Percentiles rank a stretch among this genome's conserved stretches.
Evolutionary conservation across 2,113 vertebrate genomes (phyloP).

Genomic region (Pluvialis apricaria): DNA sequence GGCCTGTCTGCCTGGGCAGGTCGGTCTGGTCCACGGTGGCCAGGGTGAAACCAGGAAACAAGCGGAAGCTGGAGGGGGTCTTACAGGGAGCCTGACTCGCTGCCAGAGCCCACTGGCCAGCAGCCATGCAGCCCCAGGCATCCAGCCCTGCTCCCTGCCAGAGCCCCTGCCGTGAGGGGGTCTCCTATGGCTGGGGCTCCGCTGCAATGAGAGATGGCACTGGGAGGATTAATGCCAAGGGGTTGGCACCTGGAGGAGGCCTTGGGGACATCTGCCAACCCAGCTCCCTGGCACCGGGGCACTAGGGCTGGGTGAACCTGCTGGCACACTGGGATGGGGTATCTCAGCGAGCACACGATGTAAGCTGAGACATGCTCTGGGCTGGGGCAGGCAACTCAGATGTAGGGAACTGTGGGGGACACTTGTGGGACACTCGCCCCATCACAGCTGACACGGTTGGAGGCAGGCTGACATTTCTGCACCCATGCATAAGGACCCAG

Average conservation of each 20-base stretch:
- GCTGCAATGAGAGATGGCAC: not conserved
- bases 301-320: not conserved
- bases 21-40: accelerated
- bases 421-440: accelerated
- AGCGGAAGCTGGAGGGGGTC: not conserved
- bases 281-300: not conserved
- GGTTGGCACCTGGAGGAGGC: not conserved
- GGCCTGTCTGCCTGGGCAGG: too few relatives aligned
- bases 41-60: not conserved
- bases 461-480: not conserved
- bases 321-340: not conserved
- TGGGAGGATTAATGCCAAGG: accelerated
- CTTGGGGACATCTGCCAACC: not conserved
- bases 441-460: not conserved
- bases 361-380: not conserved
- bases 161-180: accelerated
- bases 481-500: accelerated
- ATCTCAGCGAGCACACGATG: not conserved
- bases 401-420: accelerated
- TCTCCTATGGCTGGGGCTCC: not conserved
- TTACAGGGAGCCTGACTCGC: not conserved
- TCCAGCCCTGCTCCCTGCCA: not conserved
- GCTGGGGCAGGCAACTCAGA: not conserved
- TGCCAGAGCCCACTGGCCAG: not conserved
- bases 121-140: not conserved